Conservation (phyloP, 2,888 invertebrate species). For the Polyploca ridens region DNA sequence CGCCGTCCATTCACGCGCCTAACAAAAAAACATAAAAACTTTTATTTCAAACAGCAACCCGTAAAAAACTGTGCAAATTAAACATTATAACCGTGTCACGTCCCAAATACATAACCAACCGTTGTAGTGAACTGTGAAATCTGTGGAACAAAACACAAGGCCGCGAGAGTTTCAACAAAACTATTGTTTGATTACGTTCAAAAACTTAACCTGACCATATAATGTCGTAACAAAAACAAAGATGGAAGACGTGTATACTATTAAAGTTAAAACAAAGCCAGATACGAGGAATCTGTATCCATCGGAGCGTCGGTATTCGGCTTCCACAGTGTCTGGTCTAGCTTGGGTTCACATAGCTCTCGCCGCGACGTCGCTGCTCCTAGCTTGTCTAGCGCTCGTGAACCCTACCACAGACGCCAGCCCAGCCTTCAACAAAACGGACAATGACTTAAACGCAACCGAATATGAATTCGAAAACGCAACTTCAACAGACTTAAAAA, state of each 20-base stretch:
- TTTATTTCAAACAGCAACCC: constrained; percentile 26
- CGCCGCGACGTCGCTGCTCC: constrained; percentile 83
- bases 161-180: neutral
- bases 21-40: constrained; percentile 28
- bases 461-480: constrained; percentile 29
- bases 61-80: constrained; percentile 15
- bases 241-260: constrained; percentile 88
- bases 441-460: constrained; percentile 28
- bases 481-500: constrained; percentile 3
- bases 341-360: constrained; percentile 86
- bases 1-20: constrained; percentile 20
- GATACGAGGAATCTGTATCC: constrained; percentile 85
- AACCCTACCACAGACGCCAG: constrained; percentile 52
- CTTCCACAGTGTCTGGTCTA: constrained; percentile 87
- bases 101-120: constrained; percentile 15
- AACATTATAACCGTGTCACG: constrained; percentile 2
- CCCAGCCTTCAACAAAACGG: constrained; percentile 23
- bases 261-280: constrained; percentile 86
- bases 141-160: constrained; percentile 6
- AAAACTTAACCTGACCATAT: constrained; percentile 27
- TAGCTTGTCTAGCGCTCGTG: constrained; percentile 81
- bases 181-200: constrained; percentile 1
- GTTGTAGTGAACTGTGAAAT: constrained; percentile 15
- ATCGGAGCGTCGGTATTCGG: constrained; percentile 87
- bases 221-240: constrained; percentile 48